Conservation (phyloP, 2,888 invertebrate species). For the Prostheceraeus crozeri region DNA sequence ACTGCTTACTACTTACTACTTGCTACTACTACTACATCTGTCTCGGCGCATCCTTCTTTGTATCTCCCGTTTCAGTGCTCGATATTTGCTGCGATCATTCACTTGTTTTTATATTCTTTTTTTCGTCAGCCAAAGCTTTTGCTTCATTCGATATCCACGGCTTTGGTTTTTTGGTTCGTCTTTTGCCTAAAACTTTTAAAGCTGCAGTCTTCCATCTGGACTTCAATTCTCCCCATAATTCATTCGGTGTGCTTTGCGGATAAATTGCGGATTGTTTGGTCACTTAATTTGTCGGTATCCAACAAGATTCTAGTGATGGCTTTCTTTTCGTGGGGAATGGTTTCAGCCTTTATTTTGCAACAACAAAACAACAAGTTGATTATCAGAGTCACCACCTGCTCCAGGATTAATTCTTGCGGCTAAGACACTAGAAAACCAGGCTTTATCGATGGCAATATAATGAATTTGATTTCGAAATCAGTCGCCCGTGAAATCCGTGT, state of each 20-base stretch:
- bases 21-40: no score
- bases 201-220: constrained; percentile 1
- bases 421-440: constrained; percentile 4
- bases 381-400: constrained; percentile 5
- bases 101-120: background rate
- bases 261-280: no score
- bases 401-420: constrained; percentile 5
- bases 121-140: background rate
- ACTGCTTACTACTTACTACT: no score
- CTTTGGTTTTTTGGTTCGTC: no score
- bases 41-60: constrained; percentile 11
- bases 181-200: no score
- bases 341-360: constrained; percentile 3
- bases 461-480: constrained; percentile 10
- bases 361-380: background rate
- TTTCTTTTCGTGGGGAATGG: background rate
- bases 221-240: constrained; percentile 8
- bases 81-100: background rate
- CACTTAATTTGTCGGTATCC: no score
- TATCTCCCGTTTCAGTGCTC: constrained; percentile 5
- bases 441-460: background rate
- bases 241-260: constrained; percentile 10
- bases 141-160: constrained; percentile 6
- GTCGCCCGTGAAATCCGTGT: constrained; percentile 7
- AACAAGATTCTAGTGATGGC: no score